Evolutionary conservation across 2,888 invertebrate genomes (phyloP).

Genomic region (Agonopterix heracliana): DNA sequence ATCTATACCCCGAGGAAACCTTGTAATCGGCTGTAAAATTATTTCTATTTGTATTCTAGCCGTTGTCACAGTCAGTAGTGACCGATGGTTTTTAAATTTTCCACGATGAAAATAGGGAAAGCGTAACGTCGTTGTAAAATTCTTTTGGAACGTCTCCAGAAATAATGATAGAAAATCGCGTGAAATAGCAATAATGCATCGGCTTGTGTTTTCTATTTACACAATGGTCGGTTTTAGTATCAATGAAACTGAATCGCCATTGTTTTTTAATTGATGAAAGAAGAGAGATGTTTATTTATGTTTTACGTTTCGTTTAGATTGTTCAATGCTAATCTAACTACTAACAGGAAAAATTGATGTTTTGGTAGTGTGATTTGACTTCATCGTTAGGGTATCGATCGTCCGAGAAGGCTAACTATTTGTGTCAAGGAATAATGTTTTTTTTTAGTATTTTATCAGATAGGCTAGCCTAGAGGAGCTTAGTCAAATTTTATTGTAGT

Average conservation of each 20-base stretch:
- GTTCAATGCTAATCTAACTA: no score
- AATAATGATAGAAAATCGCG: constrained; percentile 64
- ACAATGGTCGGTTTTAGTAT: constrained; percentile 16
- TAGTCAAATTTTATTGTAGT: no score
- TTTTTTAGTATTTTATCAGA: no score
- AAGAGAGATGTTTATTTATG: neutral
- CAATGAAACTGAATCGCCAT: constrained; percentile 18
- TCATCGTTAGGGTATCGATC: no score
- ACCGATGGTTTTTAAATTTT: constrained; percentile 75
- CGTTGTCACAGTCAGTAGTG: constrained; percentile 69
- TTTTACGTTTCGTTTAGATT: no score
- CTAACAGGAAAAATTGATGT: no score
- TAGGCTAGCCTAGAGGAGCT: no score
- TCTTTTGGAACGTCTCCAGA: constrained; percentile 61
- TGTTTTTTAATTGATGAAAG: constrained; percentile 1
- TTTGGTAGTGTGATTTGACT: no score
- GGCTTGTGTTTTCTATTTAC: constrained; percentile 26
- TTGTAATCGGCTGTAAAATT: constrained; percentile 71
- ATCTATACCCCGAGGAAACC: constrained; percentile 24
- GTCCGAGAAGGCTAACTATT: no score
- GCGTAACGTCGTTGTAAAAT: constrained; percentile 67
- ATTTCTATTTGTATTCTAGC: constrained; percentile 69
- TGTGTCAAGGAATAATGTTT: no score
- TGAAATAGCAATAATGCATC: constrained; percentile 55
- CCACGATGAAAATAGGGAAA: constrained; percentile 74